Conservation (phyloP, 2,797 vertebrate genomes). For the Amazona finschi region DNA sequence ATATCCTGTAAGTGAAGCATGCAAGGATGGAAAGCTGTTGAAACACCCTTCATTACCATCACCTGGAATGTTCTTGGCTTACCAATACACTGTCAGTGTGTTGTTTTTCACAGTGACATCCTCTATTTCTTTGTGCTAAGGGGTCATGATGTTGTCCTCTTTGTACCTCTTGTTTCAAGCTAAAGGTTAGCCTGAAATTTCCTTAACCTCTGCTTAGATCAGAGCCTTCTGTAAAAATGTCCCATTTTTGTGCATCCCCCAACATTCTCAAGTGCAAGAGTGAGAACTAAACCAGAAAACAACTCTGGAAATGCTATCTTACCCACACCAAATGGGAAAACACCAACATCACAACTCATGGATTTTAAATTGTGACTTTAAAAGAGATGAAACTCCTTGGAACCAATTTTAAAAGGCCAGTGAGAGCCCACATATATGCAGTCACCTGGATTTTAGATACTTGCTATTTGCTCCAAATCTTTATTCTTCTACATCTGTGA, state of each 20-base stretch:
- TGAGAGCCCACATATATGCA: neutral
- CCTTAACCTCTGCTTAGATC: neutral
- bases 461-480: neutral
- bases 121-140: neutral
- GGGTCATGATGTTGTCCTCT: neutral
- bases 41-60: neutral
- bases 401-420: neutral
- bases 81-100: neutral
- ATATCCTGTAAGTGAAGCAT: neutral
- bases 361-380: neutral
- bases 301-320: neutral
- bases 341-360: neutral
- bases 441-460: neutral
- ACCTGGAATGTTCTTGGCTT: neutral
- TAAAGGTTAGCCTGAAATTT: neutral
- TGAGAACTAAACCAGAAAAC: neutral
- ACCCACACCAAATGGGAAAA: neutral
- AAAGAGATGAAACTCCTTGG: neutral
- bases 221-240: neutral
- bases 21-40: neutral
- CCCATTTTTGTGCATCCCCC: neutral
- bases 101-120: neutral
- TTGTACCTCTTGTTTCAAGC: neutral
- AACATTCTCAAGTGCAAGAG: neutral
- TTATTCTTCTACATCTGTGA: neutral